Percentiles rank a stretch among this genome's conserved stretches.
Evolutionary conservation across 2,797 vertebrate species (phyloP).

Genomic region (Onychomys torridus): DNA sequence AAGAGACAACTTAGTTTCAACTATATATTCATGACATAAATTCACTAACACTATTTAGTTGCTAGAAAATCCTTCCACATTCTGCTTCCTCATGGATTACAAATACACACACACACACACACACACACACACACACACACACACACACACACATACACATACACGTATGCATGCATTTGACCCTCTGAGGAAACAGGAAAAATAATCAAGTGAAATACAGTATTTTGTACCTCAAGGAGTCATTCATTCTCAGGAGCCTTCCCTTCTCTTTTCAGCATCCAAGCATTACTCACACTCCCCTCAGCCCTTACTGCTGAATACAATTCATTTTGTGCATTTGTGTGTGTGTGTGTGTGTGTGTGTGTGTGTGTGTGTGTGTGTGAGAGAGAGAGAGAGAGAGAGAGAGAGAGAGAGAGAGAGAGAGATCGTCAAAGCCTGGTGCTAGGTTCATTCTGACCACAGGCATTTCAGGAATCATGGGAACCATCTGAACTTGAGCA

Average conservation of each 20-base stretch:
- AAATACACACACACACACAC: too few relatives aligned
- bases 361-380: background rate
- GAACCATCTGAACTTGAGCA: background rate
- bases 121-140: background rate
- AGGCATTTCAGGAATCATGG: background rate
- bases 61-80: background rate
- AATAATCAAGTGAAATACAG: background rate
- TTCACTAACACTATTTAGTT: background rate
- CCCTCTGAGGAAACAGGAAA: background rate
- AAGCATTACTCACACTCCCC: background rate
- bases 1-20: conserved; percentile 24
- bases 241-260: background rate
- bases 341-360: background rate
- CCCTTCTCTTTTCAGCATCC: background rate
- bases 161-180: background rate
- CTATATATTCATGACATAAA: background rate
- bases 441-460: background rate
- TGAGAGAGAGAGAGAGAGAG: background rate
- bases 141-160: too few relatives aligned
- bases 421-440: background rate
- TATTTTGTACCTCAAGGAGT: background rate
- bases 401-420: background rate
- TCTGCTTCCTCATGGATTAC: conserved; percentile 29
- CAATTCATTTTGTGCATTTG: background rate
- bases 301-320: background rate